A percentile compares a stretch with the other conserved stretches of the same genome.
Conservation (phyloP, 2,888 invertebrate species). For the Agonum fuliginosum region DNA sequence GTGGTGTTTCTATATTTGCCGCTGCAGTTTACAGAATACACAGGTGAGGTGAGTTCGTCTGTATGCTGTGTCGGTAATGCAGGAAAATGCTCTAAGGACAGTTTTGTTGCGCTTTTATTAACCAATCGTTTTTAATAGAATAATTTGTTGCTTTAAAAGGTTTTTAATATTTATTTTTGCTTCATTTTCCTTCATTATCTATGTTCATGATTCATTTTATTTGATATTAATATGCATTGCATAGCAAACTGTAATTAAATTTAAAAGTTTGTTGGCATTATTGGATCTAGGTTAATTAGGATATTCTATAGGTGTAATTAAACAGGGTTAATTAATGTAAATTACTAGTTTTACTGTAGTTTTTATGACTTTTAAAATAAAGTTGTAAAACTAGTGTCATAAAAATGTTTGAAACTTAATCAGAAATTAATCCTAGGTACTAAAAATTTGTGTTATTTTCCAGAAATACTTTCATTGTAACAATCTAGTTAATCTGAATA, state of each 20-base stretch:
- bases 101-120: not conserved
- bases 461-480: too few relatives aligned
- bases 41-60: not conserved
- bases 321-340: not conserved
- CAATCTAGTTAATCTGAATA: too few relatives aligned
- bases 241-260: not conserved
- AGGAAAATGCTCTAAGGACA: not conserved
- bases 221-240: not conserved
- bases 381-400: not conserved
- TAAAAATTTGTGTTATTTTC: too few relatives aligned
- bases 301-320: not conserved
- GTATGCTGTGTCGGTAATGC: not conserved
- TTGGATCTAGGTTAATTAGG: not conserved
- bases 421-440: not conserved
- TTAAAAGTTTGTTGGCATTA: not conserved
- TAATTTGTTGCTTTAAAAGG: not conserved
- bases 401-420: not conserved
- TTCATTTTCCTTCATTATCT: too few relatives aligned
- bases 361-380: not conserved
- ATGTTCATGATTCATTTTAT: conserved; percentile 2
- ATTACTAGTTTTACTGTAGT: not conserved
- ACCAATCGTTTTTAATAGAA: not conserved
- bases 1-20: not conserved
- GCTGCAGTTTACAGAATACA: not conserved
- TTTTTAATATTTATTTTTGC: too few relatives aligned